These are phyloP conservation scores for Mormyrus iriodes DNA, from an alignment of 2,113 vertebrate genomes.

Conservation along the genomic window DNA sequence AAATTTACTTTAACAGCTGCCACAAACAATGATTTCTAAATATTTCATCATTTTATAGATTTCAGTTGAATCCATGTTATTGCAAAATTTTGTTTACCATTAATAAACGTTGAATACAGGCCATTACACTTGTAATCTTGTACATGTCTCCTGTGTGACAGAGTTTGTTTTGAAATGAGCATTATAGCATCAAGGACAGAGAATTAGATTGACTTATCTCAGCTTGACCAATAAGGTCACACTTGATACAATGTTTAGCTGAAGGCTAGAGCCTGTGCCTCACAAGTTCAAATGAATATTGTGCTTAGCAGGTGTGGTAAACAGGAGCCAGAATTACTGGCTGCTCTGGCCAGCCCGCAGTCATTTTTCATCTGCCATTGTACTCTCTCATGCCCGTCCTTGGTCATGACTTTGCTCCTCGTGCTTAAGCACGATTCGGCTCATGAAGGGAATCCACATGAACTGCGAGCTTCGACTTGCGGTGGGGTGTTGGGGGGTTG, in stretches of 20 bases:
- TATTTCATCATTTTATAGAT: neutral
- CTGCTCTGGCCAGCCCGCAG: constrained; percentile 9
- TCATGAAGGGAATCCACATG: constrained; percentile 20
- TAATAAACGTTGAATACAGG: neutral
- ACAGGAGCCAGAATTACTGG: constrained; percentile 5
- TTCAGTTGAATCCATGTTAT: neutral
- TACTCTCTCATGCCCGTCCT: constrained; percentile 24
- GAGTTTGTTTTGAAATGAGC: neutral
- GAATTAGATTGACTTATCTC: neutral
- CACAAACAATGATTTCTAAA: neutral
- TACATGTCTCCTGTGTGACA: neutral
- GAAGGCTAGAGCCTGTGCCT: neutral
- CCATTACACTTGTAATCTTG: neutral
- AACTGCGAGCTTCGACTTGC: constrained; percentile 20
- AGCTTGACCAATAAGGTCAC: neutral
- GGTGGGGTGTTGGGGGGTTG: constrained; percentile 7
- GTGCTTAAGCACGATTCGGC: constrained; percentile 18
- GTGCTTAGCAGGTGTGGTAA: constrained; percentile 2
- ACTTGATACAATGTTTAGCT: neutral
- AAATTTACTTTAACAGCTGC: neutral
- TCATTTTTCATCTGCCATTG: neutral
- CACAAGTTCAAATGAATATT: neutral
- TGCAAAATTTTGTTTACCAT: neutral
- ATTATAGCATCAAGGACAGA: neutral
- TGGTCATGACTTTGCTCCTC: constrained; percentile 31